phyloP scores from a whole-genome alignment of 2,888 invertebrate species.

The Ectropis crepuscularia region DNA sequence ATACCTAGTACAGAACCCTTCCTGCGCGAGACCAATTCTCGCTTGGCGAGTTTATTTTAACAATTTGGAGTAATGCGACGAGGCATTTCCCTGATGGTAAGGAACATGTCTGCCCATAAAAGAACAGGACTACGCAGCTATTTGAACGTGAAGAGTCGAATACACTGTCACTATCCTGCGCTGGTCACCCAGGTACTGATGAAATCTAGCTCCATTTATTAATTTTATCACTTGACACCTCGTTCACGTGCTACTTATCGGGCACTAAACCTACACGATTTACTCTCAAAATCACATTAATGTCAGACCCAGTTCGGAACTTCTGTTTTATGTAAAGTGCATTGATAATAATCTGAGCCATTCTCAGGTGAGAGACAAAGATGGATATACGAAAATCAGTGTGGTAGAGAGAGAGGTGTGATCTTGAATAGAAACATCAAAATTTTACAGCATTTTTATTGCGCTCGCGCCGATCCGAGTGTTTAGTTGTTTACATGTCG shows the following conservation, averaged over 20 bases:
- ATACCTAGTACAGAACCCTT: too few relatives aligned
- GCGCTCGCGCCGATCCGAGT: conserved; percentile 70
- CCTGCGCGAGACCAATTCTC: too few relatives aligned
- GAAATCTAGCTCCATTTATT: conserved; percentile 71
- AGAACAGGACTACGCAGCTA: too few relatives aligned
- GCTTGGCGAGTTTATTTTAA: too few relatives aligned
- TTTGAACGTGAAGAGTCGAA: too few relatives aligned
- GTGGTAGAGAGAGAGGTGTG: conserved; percentile 52
- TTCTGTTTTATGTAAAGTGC: conserved; percentile 85
- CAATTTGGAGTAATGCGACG: too few relatives aligned
- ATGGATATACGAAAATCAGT: conserved; percentile 40
- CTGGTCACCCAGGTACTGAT: conserved; percentile 50
- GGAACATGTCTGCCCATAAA: too few relatives aligned
- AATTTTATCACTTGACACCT: conserved; percentile 82
- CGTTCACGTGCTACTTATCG: conserved; percentile 72
- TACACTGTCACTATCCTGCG: conserved; percentile 9
- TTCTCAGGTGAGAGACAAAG: conserved; percentile 65
- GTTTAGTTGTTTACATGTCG: conserved; percentile 76
- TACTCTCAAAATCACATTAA: conserved; percentile 82
- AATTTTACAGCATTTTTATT: conserved; percentile 84
- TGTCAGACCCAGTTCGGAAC: conserved; percentile 73
- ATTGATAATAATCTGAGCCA: conserved; percentile 82
- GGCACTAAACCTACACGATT: conserved; percentile 78
- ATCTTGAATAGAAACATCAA: conserved; percentile 83
- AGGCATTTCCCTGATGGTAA: too few relatives aligned